These are phyloP conservation scores for Zaprionus kolodkinae DNA, from an alignment of 1,140 invertebrate genomes.

Conservation along the genomic window DNA sequence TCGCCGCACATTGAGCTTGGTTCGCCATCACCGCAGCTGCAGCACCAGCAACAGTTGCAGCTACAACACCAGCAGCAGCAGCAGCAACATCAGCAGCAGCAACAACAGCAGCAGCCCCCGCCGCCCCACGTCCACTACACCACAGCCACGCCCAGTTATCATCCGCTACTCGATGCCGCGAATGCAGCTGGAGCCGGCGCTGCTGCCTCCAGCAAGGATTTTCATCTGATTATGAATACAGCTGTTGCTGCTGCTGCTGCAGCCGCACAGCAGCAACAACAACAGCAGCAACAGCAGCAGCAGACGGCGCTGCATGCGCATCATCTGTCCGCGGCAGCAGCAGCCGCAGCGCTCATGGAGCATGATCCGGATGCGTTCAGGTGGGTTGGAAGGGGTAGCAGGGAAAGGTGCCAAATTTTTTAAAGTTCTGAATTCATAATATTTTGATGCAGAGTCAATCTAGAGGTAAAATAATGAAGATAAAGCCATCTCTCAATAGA, in stretches of 20 bases:
- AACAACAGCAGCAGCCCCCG: conserved; percentile 2
- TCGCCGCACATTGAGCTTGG: conserved; percentile 78
- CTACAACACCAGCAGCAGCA: conserved; percentile 28
- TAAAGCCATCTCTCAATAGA: too few relatives aligned
- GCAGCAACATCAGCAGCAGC: conserved; percentile 8
- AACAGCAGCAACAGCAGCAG: conserved; percentile 57
- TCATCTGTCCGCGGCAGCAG: conserved; percentile 59
- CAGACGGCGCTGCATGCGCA: conserved; percentile 56
- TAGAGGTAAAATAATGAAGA: too few relatives aligned
- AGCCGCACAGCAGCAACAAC: conserved; percentile 56
- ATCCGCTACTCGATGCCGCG: conserved; percentile 74
- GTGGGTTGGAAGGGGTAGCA: conserved; percentile 34
- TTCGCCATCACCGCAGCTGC: conserved; percentile 65
- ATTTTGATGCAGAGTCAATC: not conserved
- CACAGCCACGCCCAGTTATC: conserved; percentile 67
- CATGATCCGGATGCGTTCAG: conserved; percentile 83
- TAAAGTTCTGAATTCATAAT: not conserved
- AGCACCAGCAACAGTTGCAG: conserved; percentile 25
- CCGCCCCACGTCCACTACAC: conserved; percentile 37
- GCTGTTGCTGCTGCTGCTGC: conserved; percentile 77
- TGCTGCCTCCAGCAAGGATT: conserved; percentile 76
- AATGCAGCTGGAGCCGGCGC: conserved; percentile 77
- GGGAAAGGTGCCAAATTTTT: too few relatives aligned
- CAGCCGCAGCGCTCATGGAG: conserved; percentile 60
- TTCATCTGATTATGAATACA: conserved; percentile 81